Evolutionary conservation across 2,888 invertebrate genomes (phyloP), one percentile per base, ranked within the genome.

Genomic region (Dione vanillae): DNA sequence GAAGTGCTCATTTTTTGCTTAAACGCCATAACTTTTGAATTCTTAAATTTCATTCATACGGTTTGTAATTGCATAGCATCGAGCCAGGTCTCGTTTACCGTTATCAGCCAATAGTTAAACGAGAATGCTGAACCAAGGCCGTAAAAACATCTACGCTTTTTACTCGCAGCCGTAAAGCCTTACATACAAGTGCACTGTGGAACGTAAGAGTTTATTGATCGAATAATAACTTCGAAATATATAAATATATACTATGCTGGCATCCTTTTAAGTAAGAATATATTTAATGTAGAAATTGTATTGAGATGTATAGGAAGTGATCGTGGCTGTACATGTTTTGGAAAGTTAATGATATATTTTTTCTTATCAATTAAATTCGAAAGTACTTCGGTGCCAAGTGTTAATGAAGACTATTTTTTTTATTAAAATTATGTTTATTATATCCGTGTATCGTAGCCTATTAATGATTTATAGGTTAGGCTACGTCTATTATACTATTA

Each of bases 121-220:
- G 71, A 71, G 73, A 69, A 69, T 67, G 73, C 69, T 65, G 71
- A 69, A 64, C 66, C 69, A 64, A 65, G 70, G 70, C 47, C 64
- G 74, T 70, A 72, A 75, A 74, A 75, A 75, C 75, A 47, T 56
- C 52, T 45, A 58, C 41, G 56, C 64, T 71, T 74, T 74, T 74
- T 69, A 74, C 69, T 45, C 61, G 16, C 14, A 27, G 40, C 20
- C 68, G 62, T 71, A 65, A 67, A 73, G 61, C 27, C 67, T 52
- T 65, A 65, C 68, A 71, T 71, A 54, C 68, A 37, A 49, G 45
- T 67, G 59, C 65, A 47, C 14, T 58, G 45, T 54, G 56, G 65
- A 51, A 35, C 51, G 59, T 43, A 54, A 54, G 20, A 62, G 45
- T 64, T 58, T 64, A 51, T 66, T 62, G 51, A 64, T 64, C 49